A percentile compares a stretch with the other conserved stretches of the same genome.
phyloP scores from a whole-genome alignment of 2,888 invertebrate genomes.

The Pyrocoelia pectoralis region DNA sequence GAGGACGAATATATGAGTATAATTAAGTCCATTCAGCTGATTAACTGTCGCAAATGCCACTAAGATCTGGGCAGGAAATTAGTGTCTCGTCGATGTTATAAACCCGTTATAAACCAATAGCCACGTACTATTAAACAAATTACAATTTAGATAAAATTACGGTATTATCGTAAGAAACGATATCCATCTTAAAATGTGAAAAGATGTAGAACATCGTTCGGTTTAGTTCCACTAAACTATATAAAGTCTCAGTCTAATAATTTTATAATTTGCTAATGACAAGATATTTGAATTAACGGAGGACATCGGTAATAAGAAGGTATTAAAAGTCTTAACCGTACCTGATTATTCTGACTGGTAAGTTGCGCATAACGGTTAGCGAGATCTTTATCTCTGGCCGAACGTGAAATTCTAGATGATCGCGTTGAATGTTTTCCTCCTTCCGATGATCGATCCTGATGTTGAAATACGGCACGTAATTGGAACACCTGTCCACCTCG shows the following conservation, averaged over 20 bases:
- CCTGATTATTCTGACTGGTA: conserved; percentile 76
- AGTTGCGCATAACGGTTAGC: conserved; percentile 73
- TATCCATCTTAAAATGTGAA: conserved; percentile 24
- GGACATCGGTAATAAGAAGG: not conserved
- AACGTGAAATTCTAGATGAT: conserved; percentile 48
- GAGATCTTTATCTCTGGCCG: conserved; percentile 60
- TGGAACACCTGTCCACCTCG: conserved; percentile 77
- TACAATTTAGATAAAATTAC: conserved; percentile 27
- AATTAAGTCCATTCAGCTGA: too few species aligned
- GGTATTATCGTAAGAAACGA: conserved; percentile 12
- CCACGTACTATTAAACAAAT: conserved; percentile 23
- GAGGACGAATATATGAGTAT: too few species aligned
- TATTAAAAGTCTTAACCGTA: conserved; percentile 48
- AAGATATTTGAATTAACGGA: conserved; percentile 13
- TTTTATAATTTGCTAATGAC: conserved; percentile 8
- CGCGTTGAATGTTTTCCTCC: conserved; percentile 48
- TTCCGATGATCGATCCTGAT: conserved; percentile 64
- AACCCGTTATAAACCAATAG: not conserved
- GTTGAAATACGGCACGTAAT: conserved; percentile 78
- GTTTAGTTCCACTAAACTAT: conserved; percentile 28
- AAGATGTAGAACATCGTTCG: conserved; percentile 24
- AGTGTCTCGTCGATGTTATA: too few species aligned
- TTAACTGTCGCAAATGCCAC: not conserved
- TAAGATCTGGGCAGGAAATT: too few species aligned
- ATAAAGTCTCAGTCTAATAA: conserved; percentile 29